Evolutionary conservation across 1,140 invertebrate genomes (phyloP), one percentile per base, ranked within the genome.

Genomic region (Euglossa dilemma): DNA sequence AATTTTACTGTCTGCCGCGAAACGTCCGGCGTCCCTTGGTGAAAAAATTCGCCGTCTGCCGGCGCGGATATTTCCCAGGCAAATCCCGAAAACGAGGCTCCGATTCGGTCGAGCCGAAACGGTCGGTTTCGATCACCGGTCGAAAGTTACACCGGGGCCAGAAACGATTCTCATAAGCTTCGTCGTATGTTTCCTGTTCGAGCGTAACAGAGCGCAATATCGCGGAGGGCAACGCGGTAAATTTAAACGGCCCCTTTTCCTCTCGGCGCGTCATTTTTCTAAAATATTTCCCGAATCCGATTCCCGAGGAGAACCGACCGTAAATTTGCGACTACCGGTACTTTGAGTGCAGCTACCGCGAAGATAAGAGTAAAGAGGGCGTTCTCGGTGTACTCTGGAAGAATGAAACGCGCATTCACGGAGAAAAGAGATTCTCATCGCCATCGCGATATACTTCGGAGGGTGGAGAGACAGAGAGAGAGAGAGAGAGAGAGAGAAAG

Each of bases 1-100:
- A 84, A 87, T 87, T 87, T 87, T 87, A 87, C 81, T 79, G 75
- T 72, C 72, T 59, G 50, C 75, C 73, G 54, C 74, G 76, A 84
- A 86, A 84, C 64, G 59, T 61, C 52, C 43, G 54, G 8, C 71
- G n/a, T 25, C 52, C 54, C 25, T 67, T 18, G 20, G 54, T 43
- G 61, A 73, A 80, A 80, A 80, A 80, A 64, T 64, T 43, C 47
- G n/a, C 45, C 23, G 36, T 14, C n/a, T 47, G 20, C 8, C 18
- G 9, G 36, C 28, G 7, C 23, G 8, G 50, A 28, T 64, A 64
- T 80, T 64, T 64, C 20, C 20, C 25, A 25, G 45, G n/a, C 36
- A 47, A 56, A 20, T 9, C 8, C 43, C 6, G n/a, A 14, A 14
- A 9, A 36, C 59, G 47, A 3, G 14, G 47, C 8, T 20, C 18